These are phyloP conservation scores for Pollenia griseotomentosa DNA, from an alignment of 2,888 invertebrate genomes.

Conservation along the genomic window DNA sequence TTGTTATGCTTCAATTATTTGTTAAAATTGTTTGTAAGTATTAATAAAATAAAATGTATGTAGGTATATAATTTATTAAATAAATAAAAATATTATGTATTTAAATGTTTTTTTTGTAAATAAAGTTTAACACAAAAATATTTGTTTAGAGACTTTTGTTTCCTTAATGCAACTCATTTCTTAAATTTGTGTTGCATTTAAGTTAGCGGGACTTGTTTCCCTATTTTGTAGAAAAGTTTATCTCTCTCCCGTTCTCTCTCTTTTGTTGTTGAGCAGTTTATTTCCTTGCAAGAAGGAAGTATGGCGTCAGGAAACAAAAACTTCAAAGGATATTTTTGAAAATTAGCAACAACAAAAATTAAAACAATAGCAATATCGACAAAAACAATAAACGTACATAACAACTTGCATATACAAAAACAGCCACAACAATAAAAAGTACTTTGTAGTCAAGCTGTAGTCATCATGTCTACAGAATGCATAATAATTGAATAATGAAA, in stretches of 20 bases:
- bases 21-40: too few species aligned
- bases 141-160: background rate
- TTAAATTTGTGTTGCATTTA: too few species aligned
- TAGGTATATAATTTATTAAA: too few species aligned
- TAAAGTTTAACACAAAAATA: too few species aligned
- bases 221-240: background rate
- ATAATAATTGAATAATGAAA: conserved; percentile 60
- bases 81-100: too few species aligned
- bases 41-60: too few species aligned
- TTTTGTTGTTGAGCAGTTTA: conserved; percentile 1
- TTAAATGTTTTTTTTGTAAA: too few species aligned
- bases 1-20: background rate
- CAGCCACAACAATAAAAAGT: conserved; percentile 29
- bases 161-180: too few species aligned
- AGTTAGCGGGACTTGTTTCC: background rate
- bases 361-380: conserved; percentile 6
- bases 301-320: conserved; percentile 27
- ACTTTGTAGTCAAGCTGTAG: conserved; percentile 65
- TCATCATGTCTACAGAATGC: conserved; percentile 71
- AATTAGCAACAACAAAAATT: conserved; percentile 34
- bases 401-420: background rate
- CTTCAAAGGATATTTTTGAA: conserved; percentile 15
- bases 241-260: background rate
- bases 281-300: conserved; percentile 59
- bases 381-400: background rate